These are phyloP conservation scores for Meteorus cinctellus DNA, from an alignment of 2,888 invertebrate species.

Conservation along the genomic window DNA sequence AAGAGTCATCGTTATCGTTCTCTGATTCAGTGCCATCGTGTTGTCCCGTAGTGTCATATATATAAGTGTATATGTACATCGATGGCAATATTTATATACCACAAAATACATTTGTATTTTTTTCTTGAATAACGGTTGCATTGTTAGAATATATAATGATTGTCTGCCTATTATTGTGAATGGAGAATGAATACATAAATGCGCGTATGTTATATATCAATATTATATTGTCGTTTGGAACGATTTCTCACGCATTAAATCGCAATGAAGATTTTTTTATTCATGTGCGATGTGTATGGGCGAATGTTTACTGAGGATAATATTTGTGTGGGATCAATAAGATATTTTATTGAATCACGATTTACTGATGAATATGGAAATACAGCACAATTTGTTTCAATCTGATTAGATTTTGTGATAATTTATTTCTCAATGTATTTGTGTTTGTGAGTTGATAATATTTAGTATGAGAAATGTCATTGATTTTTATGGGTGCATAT, in stretches of 20 bases:
- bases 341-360: too few species aligned
- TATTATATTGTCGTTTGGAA: background rate
- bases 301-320: too few species aligned
- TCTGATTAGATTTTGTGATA: too few species aligned
- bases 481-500: too few species aligned
- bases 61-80: background rate
- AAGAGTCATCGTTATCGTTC: conserved; percentile 49
- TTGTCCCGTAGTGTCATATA: conserved; percentile 13
- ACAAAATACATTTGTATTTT: conserved; percentile 26
- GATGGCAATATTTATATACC: conserved; percentile 29
- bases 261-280: background rate
- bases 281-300: background rate
- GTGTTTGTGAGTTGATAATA: too few species aligned
- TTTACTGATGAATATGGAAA: too few species aligned
- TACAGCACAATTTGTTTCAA: too few species aligned
- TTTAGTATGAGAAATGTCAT: too few species aligned
- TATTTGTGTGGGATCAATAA: too few species aligned
- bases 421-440: too few species aligned
- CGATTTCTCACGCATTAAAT: background rate
- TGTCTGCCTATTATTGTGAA: conserved; percentile 7
- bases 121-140: conserved; percentile 24
- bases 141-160: conserved; percentile 9
- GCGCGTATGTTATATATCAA: background rate
- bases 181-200: background rate
- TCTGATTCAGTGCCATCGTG: conserved; percentile 29